phyloP scores from a whole-genome alignment of 2,888 invertebrate genomes.

The Pandemis corylana region DNA sequence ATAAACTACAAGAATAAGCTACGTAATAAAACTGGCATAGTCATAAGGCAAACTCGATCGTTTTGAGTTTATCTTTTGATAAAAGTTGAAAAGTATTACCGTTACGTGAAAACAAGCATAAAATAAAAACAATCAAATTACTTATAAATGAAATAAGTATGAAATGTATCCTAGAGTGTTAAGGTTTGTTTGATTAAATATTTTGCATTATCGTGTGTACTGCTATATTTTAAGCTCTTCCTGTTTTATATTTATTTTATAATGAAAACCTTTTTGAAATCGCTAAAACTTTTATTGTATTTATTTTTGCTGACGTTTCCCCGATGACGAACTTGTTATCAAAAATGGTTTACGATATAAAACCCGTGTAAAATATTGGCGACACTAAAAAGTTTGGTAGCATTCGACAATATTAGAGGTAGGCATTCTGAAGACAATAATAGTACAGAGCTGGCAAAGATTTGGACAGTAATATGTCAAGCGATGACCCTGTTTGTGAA shows the following conservation, averaged over 20 bases:
- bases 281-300: not conserved
- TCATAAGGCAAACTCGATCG: constrained; percentile 26
- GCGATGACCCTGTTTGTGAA: not conserved
- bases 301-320: not conserved
- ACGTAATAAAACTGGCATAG: not conserved
- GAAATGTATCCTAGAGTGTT: constrained; percentile 54
- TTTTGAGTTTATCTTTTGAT: constrained; percentile 27
- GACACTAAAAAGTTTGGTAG: not conserved
- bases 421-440: not conserved
- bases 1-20: constrained; percentile 2
- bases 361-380: not conserved
- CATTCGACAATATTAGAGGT: not conserved
- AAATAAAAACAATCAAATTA: constrained; percentile 1
- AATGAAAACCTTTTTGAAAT: constrained; percentile 51
- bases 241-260: constrained; percentile 65
- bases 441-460: constrained; percentile 1
- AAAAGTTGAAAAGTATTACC: not conserved
- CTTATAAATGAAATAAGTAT: constrained; percentile 35
- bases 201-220: constrained; percentile 71
- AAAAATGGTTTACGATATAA: not conserved
- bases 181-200: constrained; percentile 39
- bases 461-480: not conserved
- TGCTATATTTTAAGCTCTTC: constrained; percentile 68
- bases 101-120: not conserved
- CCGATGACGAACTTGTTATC: not conserved